phyloP scores from a whole-genome alignment of 2,888 invertebrate species.

The Leucoptera coffeella region DNA sequence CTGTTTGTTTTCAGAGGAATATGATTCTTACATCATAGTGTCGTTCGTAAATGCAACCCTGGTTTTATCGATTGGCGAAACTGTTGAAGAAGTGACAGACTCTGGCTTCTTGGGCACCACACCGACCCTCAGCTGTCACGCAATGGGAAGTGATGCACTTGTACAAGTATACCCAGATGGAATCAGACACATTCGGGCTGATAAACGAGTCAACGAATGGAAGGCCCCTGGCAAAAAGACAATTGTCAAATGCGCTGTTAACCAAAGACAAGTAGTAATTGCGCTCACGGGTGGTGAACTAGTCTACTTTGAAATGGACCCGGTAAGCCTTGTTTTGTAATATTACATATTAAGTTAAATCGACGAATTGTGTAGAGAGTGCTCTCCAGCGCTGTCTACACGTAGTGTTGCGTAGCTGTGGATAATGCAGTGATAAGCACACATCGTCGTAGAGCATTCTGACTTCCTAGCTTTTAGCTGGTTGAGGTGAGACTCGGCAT shows the following conservation, averaged over 20 bases:
- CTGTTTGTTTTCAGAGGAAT: constrained; percentile 93
- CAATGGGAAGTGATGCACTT: constrained; percentile 94
- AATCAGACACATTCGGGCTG: constrained; percentile 95
- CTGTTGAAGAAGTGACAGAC: constrained; percentile 99
- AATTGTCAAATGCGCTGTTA: constrained; percentile 96
- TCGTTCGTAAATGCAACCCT: constrained; percentile 97
- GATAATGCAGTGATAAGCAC: constrained; percentile 43
- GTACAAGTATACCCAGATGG: constrained; percentile 99
- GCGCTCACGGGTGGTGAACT: constrained; percentile 95
- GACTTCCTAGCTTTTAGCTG: constrained; percentile 32
- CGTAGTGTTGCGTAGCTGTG: constrained; percentile 45
- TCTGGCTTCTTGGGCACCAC: constrained; percentile 98
- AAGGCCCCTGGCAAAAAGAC: constrained; percentile 96
- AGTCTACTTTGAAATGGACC: constrained; percentile 99
- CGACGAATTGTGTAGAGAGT: not conserved
- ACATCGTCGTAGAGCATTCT: constrained; percentile 59
- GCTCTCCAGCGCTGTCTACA: constrained; percentile 3
- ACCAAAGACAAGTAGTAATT: constrained; percentile 96
- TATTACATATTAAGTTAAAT: not conserved
- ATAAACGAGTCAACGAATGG: constrained; percentile 99
- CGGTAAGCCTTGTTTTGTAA: constrained; percentile 72
- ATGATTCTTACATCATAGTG: constrained; percentile 99
- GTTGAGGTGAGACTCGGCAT: constrained; percentile 58
- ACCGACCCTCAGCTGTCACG: constrained; percentile 96
- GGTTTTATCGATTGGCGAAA: constrained; percentile 98